Evolutionary conservation across 2,113 vertebrate species (phyloP).

Genomic region (Lampris megalopsis): DNA sequence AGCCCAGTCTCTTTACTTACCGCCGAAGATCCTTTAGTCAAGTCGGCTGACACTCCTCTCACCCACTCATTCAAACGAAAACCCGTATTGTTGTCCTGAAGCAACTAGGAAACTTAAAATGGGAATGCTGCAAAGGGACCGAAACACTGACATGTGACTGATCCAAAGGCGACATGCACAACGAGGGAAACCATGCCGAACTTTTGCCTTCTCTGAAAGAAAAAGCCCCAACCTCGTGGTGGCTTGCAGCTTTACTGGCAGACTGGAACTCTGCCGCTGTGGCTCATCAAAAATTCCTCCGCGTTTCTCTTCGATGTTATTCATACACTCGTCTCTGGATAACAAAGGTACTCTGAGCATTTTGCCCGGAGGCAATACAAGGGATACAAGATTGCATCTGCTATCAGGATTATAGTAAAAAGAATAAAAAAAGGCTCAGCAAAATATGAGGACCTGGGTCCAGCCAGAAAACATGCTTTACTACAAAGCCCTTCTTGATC

Average conservation of each 20-base stretch:
- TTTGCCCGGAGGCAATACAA: conserved; percentile 33
- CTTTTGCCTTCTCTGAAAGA: conserved; percentile 87
- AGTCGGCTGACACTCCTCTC: not conserved
- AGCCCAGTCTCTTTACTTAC: conserved; percentile 1
- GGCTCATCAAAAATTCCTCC: conserved; percentile 40
- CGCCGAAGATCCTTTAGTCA: conserved; percentile 20
- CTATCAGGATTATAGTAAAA: conserved; percentile 33
- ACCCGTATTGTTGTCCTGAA: conserved; percentile 66
- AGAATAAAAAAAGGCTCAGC: conserved; percentile 57
- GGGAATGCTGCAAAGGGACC: not conserved
- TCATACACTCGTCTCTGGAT: conserved; percentile 15
- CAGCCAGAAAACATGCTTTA: conserved; percentile 30
- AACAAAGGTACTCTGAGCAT: conserved; percentile 33
- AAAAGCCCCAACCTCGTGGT: not conserved
- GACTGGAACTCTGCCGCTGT: conserved; percentile 18
- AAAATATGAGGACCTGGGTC: conserved; percentile 44
- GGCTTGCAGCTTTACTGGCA: not conserved
- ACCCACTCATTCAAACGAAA: not conserved
- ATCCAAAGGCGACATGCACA: conserved; percentile 54
- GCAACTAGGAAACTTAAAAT: conserved; percentile 29
- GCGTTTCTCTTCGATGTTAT: conserved; percentile 19
- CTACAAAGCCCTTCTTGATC: conserved; percentile 22
- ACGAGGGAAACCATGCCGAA: conserved; percentile 71
- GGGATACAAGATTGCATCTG: conserved; percentile 33
- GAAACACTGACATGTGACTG: conserved; percentile 28